These are phyloP conservation scores for Cryptocephalus primarius DNA, from an alignment of 2,888 invertebrate species.

Conservation along the genomic window DNA sequence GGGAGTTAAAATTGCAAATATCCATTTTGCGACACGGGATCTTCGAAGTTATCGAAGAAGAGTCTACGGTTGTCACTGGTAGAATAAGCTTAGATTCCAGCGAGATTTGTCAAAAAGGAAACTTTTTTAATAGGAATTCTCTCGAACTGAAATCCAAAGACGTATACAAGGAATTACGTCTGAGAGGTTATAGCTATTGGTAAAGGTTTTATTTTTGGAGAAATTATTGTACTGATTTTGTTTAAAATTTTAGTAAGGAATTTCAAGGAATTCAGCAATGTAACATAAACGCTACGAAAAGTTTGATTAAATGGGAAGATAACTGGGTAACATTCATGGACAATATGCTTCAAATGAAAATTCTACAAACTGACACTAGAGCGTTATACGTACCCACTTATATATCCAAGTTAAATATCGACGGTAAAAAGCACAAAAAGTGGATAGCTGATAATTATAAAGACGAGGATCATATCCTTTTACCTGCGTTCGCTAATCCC, in stretches of 20 bases:
- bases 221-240: no score
- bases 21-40: no score
- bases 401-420: no score
- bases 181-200: constrained; percentile 50
- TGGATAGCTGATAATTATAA: constrained; percentile 4
- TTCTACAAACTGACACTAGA: constrained; percentile 55
- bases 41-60: no score
- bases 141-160: constrained; percentile 49
- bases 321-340: constrained; percentile 87
- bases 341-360: constrained; percentile 68
- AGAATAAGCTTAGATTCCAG: constrained; percentile 35
- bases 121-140: constrained; percentile 29
- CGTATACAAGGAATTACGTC: no score
- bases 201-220: constrained; percentile 9
- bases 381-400: constrained; percentile 57
- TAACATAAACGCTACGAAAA: constrained; percentile 13
- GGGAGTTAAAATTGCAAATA: constrained; percentile 11
- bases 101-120: not conserved
- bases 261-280: constrained; percentile 21
- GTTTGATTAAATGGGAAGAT: constrained; percentile 19
- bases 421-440: constrained; percentile 25
- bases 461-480: constrained; percentile 12
- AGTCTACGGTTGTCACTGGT: no score
- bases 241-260: constrained; percentile 19
- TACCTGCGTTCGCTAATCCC: constrained; percentile 34